Percentiles rank a stretch among this genome's conserved stretches.
Evolutionary conservation across 1,140 invertebrate species (phyloP).

Genomic region (Mycetomoellerius zeteki): DNA sequence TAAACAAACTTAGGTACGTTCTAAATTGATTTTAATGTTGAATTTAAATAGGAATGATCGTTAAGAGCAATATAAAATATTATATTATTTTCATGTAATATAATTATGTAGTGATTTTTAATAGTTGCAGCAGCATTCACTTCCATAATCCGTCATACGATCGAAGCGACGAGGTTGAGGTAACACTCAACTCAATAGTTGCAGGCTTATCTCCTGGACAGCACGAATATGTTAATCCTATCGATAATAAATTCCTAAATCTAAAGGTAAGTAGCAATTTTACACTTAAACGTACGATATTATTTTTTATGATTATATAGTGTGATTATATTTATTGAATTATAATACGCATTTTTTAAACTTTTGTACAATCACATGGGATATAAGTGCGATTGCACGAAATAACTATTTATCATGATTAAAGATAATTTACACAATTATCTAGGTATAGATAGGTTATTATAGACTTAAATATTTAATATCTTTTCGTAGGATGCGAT

Average conservation of each 20-base stretch:
- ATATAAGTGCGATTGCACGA: background rate
- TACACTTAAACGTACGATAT: background rate
- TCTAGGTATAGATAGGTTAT: background rate
- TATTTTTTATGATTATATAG: background rate
- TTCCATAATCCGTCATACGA: slow-evolving; percentile 84
- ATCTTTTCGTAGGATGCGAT: background rate
- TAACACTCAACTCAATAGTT: slow-evolving; percentile 53
- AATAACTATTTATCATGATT: background rate
- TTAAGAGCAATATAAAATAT: slow-evolving; percentile 3
- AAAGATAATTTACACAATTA: background rate
- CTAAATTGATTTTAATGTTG: background rate
- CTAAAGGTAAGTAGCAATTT: slow-evolving; percentile 55
- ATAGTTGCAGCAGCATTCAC: slow-evolving; percentile 78
- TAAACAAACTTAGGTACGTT: slow-evolving; percentile 76
- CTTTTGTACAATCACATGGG: background rate
- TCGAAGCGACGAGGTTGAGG: slow-evolving; percentile 59
- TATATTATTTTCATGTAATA: background rate
- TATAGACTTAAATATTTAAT: background rate
- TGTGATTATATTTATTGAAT: background rate
- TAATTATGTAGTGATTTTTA: background rate
- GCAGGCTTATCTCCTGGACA: slow-evolving; percentile 80
- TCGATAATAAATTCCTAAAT: slow-evolving; percentile 44
- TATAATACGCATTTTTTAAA: background rate
- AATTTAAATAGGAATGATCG: background rate
- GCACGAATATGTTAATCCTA: slow-evolving; percentile 85